Evolutionary conservation across 2,888 invertebrate species (phyloP), one percentile per base, ranked within the genome.

Genomic region (Sesamia inferens): DNA sequence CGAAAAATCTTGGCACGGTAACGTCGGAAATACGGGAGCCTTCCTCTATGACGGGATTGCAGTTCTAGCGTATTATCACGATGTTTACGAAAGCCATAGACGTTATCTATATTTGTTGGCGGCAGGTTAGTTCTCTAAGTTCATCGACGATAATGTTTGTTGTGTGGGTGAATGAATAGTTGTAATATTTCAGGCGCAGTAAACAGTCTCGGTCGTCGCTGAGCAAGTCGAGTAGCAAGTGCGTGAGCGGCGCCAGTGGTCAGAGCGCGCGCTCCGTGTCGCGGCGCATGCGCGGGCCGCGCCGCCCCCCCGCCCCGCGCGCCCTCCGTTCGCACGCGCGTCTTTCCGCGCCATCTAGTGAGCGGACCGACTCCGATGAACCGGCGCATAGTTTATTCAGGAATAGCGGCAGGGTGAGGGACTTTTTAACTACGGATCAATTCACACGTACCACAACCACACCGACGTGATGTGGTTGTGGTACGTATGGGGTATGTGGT

Each of bases 361-460:
- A 94, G 81, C 85, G 96, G 73, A 94, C 94, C 0, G 96, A 96
- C 89, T 95, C 95, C 5, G 95, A 96, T 69, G 95, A 95, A 55
- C 93, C 95, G 1, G 87, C 92, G 58, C 92, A 92, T 48, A 89
- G 88, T 48, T 76, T 92, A 3, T 94, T 91, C 79, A 84, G 94
- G 72, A 90, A 87, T 51, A 86, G 90, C 0, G 92, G 90, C 74
- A 88, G 93, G 88, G 95, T 70, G n/a, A 70, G 44, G 6, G 4
- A 8, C n/a, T n/a, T 31, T 42, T 6, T 54, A 8, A n/a, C n/a
- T n/a, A n/a, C n/a, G n/a, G n/a, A n/a, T n/a, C n/a, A n/a, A n/a
- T n/a, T n/a, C n/a, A n/a, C n/a, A n/a, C n/a, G n/a, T n/a, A n/a
- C n/a, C n/a, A n/a, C n/a, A n/a, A n/a, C n/a, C n/a, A n/a, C n/a